phyloP scores from a whole-genome alignment of 2,888 invertebrate genomes.

The Seira musarum region DNA sequence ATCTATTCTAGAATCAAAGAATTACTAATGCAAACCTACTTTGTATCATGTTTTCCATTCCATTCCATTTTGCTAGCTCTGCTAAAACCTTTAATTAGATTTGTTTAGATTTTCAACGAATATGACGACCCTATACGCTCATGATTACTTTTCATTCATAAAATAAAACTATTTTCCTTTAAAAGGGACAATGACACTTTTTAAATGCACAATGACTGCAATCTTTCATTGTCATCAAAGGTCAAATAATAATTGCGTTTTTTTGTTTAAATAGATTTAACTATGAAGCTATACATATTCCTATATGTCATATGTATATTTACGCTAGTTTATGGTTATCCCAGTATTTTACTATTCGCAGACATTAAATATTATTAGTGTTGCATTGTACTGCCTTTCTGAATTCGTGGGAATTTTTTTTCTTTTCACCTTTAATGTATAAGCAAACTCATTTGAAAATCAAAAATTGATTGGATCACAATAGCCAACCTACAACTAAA shows the following conservation, averaged over 20 bases:
- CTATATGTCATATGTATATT: too few species aligned
- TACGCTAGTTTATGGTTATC: too few species aligned
- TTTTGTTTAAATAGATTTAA: neutral
- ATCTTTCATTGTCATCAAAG: constrained; percentile 10
- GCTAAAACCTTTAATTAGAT: neutral
- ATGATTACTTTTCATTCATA: neutral
- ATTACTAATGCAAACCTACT: neutral
- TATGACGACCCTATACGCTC: neutral
- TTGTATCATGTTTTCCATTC: neutral
- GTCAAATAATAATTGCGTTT: neutral
- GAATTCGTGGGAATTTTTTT: too few species aligned
- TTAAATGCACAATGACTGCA: neutral
- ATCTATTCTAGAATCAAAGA: too few species aligned
- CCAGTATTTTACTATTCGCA: too few species aligned
- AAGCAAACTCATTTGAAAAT: too few species aligned
- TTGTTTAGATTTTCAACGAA: neutral
- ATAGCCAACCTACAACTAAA: too few species aligned
- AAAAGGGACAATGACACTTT: neutral
- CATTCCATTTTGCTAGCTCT: neutral
- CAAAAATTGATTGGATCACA: too few species aligned
- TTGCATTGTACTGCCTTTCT: too few species aligned
- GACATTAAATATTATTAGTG: too few species aligned
- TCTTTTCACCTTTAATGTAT: too few species aligned
- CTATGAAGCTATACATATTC: too few species aligned
- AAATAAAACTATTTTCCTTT: neutral